These are phyloP conservation scores for Zaprionus capensis DNA, from an alignment of 1,140 invertebrate species.

Conservation along the genomic window DNA sequence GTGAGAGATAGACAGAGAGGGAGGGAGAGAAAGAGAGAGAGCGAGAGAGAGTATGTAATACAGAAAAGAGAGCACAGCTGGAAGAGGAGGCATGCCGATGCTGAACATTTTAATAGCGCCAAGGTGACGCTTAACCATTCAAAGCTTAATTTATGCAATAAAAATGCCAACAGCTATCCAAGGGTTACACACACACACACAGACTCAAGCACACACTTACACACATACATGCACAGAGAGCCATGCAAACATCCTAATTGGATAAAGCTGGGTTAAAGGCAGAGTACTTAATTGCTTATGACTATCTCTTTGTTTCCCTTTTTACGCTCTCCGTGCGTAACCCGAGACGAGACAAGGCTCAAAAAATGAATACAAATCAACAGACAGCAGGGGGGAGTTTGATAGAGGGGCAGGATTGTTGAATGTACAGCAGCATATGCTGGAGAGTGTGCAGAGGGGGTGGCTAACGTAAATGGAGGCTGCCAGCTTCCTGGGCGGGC, in stretches of 20 bases:
- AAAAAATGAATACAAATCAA: conserved; percentile 71
- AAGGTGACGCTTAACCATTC: conserved; percentile 80
- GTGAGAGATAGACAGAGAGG: conserved; percentile 3
- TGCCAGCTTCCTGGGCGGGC: conserved; percentile 49
- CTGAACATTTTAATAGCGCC: conserved; percentile 73
- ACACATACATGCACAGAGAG: conserved; percentile 12
- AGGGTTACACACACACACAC: conserved; percentile 27
- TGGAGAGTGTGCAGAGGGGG: neutral
- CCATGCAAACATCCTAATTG: conserved; percentile 57
- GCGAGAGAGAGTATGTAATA: conserved; percentile 3
- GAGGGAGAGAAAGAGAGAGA: neutral
- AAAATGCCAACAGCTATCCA: conserved; percentile 62
- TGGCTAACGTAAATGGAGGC: conserved; percentile 1
- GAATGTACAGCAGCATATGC: conserved; percentile 1
- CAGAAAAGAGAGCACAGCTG: conserved; percentile 8
- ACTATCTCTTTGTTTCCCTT: conserved; percentile 56
- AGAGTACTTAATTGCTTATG: conserved; percentile 78
- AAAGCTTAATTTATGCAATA: conserved; percentile 83
- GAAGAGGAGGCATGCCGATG: conserved; percentile 3
- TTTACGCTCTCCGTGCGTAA: conserved; percentile 40
- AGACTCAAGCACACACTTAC: neutral
- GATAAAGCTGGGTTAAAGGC: conserved; percentile 47
- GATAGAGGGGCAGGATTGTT: neutral
- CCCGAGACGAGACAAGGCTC: conserved; percentile 50
- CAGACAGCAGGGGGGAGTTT: conserved; percentile 17